Evolutionary conservation across 2,888 invertebrate genomes (phyloP), one percentile per base, ranked within the genome.

Genomic region (Lottia gigantea): DNA sequence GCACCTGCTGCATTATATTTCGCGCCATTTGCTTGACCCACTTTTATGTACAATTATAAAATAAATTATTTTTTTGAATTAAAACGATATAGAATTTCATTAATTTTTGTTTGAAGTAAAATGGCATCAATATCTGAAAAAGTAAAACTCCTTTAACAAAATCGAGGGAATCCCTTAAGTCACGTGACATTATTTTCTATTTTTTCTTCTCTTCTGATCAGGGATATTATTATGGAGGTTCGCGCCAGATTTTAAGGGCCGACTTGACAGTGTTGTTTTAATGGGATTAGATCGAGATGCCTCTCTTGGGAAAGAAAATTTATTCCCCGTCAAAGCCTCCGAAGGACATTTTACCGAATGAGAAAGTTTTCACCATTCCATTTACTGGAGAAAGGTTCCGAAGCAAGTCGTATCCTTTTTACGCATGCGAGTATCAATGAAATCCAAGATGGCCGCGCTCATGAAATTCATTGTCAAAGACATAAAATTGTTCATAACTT

Each of bases 331-430:
- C 76, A 23, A 83, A 84, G 75, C 77, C 82, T 70, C 71, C 81
- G 49, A 73, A 73, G 31, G 78, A 82, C 72, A 74, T 80, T 46
- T 72, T 78, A 71, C 71, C 78, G 14, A 78, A 80, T 26, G 86
- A 86, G 61, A 78, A 80, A 61, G 74, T 84, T 49, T 86, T 79
- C 76, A 82, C 84, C 65, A 84, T 87, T 74, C 78, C 78, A 46
- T 85, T 87, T 74, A 86, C 87, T 8, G 80, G 82, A 75, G 87
- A 87, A 82, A 84, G 85, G 80, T 86, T 87, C 78, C 78, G 80
- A 78, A 85, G 83, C 19, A 81, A 85, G 77, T 81, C 80, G 87
- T 87, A 87, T 87, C 87, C 84, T 87, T 85, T 82, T 71, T 71
- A 67, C 40, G 40, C 40, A 40, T 40, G 40, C 40, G 40, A 40